These are phyloP conservation scores for Epinephelus lanceolatus DNA, from an alignment of 2,113 vertebrate genomes.

Conservation along the genomic window DNA sequence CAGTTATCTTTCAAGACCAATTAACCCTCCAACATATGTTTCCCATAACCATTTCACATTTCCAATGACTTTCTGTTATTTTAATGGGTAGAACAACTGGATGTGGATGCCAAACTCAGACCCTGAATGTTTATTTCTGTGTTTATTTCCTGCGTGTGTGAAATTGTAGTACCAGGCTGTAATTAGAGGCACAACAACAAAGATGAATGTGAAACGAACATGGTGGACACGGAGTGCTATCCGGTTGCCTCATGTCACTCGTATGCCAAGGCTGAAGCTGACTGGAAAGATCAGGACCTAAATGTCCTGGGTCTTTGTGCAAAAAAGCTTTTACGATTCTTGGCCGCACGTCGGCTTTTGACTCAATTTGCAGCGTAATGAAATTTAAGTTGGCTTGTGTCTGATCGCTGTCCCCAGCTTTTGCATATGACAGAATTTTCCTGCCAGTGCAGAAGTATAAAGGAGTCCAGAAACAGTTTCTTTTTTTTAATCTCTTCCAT, in stretches of 20 bases:
- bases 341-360: conserved; percentile 39
- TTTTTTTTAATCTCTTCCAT: conserved; percentile 28
- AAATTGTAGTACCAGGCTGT: conserved; percentile 22
- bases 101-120: conserved; percentile 53
- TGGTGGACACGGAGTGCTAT: background rate
- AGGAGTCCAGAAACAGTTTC: conserved; percentile 31
- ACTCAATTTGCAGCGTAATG: conserved; percentile 67
- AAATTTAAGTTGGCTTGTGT: conserved; percentile 59
- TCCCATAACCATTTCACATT: conserved; percentile 74
- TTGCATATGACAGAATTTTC: conserved; percentile 43
- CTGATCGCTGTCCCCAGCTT: conserved; percentile 41
- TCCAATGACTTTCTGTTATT: conserved; percentile 63
- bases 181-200: conserved; percentile 35
- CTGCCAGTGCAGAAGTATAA: conserved; percentile 49
- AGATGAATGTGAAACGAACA: conserved; percentile 22
- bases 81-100: conserved; percentile 40
- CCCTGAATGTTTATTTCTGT: conserved; percentile 64
- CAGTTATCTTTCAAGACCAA: conserved; percentile 76
- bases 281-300: conserved; percentile 44
- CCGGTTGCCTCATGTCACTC: conserved; percentile 2
- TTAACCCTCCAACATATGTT: conserved; percentile 75
- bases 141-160: conserved; percentile 71
- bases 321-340: conserved; percentile 58
- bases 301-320: conserved; percentile 33
- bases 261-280: conserved; percentile 12